Conservation (phyloP, 2,113 vertebrate species). For the Cebidichthys violaceus region DNA sequence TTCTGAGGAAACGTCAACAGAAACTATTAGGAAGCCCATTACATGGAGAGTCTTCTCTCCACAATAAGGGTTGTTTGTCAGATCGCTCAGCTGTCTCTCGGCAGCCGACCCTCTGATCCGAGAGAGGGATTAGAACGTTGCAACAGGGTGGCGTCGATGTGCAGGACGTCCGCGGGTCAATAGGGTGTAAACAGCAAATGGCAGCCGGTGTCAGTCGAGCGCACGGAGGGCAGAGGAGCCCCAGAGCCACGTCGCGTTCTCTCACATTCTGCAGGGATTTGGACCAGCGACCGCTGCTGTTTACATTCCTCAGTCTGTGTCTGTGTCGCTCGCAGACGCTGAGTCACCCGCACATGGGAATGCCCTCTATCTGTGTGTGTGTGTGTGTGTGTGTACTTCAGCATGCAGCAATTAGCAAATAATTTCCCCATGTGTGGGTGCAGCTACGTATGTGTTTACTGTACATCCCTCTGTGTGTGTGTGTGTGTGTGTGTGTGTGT, state of each 20-base stretch:
- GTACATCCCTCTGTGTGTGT: constrained; percentile 19
- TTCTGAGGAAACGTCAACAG: background rate
- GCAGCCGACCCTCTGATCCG: background rate
- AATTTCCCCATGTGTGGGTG: constrained; percentile 56
- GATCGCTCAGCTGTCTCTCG: constrained; percentile 1
- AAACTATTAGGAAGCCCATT: background rate
- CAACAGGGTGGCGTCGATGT: constrained; percentile 8
- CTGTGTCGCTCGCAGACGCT: constrained; percentile 58
- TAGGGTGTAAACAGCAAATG: constrained; percentile 41
- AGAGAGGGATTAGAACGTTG: background rate
- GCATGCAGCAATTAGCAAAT: constrained; percentile 42
- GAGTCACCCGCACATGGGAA: constrained; percentile 59
- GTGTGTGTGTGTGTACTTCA: constrained; percentile 15
- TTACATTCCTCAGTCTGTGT: constrained; percentile 71
- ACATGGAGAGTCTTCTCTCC: background rate
- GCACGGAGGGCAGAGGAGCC: constrained; percentile 14
- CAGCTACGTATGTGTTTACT: constrained; percentile 27
- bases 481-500: background rate
- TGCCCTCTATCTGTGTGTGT: constrained; percentile 28
- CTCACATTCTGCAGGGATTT: constrained; percentile 51
- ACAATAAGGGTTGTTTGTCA: constrained; percentile 19
- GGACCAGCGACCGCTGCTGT: constrained; percentile 63
- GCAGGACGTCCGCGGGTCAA: background rate
- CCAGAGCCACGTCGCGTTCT: background rate
- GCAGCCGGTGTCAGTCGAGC: constrained; percentile 12